Conservation (phyloP, 2,888 invertebrate species). For the Ashinkailepas kermadecensis region DNA sequence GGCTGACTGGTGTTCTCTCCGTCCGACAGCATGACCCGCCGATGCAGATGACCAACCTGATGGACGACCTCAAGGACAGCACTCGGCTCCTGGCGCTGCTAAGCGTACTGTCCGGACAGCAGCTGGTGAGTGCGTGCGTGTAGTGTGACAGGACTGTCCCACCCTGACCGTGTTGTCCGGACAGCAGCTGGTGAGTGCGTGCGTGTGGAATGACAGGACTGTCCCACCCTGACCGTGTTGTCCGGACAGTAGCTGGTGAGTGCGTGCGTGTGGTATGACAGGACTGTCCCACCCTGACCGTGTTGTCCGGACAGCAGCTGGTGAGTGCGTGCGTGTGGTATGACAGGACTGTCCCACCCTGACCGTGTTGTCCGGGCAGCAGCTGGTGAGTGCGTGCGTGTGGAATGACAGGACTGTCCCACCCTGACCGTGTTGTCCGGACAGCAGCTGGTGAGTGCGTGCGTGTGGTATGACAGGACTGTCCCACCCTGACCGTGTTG, state of each 20-base stretch:
- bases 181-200: constrained; percentile 60
- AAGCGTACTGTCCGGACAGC: constrained; percentile 91
- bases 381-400: constrained; percentile 49
- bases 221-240: constrained; percentile 87
- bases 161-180: constrained; percentile 92
- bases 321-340: neutral
- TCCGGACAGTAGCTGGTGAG: constrained; percentile 78
- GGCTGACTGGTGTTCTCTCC: neutral
- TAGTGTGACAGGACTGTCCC: no score
- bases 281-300: no score
- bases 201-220: no score
- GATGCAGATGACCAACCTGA: constrained; percentile 83
- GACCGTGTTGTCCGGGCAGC: constrained; percentile 90
- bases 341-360: no score
- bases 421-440: no score
- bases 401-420: no score
- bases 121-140: constrained; percentile 49
- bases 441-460: no score
- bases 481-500: no score
- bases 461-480: no score
- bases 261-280: no score
- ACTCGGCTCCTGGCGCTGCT: constrained; percentile 83
- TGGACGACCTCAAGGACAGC: constrained; percentile 93
- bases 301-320: constrained; percentile 89
- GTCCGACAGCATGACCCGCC: constrained; percentile 77